phyloP scores from a whole-genome alignment of 2,888 invertebrate species.

The Lasioglossum leucozonium region DNA sequence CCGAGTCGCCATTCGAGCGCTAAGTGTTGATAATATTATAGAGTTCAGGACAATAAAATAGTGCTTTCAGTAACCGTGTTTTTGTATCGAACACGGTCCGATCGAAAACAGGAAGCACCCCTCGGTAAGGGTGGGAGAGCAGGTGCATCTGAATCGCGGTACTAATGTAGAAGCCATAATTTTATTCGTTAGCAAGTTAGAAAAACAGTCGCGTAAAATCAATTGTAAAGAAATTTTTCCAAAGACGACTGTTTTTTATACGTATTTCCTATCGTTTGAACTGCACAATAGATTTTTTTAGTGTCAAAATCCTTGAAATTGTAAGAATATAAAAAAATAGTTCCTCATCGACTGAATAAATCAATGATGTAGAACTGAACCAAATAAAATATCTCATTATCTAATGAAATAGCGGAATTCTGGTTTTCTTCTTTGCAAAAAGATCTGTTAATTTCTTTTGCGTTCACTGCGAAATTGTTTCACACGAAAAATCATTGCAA shows the following conservation, averaged over 20 bases:
- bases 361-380: too few relatives aligned
- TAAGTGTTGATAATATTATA: too few relatives aligned
- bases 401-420: too few relatives aligned
- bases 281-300: background rate
- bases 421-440: too few relatives aligned
- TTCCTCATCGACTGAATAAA: too few relatives aligned
- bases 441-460: too few relatives aligned
- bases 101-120: background rate
- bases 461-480: too few relatives aligned
- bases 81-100: background rate
- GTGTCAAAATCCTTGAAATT: background rate
- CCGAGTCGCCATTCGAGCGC: too few relatives aligned
- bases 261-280: background rate
- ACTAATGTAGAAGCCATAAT: background rate
- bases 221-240: background rate
- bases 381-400: background rate
- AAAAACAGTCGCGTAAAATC: background rate
- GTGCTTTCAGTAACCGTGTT: background rate
- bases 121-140: constrained; percentile 24
- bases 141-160: constrained; percentile 11
- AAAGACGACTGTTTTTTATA: background rate
- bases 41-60: too few relatives aligned
- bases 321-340: too few relatives aligned
- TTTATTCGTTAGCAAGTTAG: background rate
- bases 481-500: too few relatives aligned